Evolutionary conservation across 2,113 vertebrate species (phyloP).

Genomic region (Callionymus lyra): DNA sequence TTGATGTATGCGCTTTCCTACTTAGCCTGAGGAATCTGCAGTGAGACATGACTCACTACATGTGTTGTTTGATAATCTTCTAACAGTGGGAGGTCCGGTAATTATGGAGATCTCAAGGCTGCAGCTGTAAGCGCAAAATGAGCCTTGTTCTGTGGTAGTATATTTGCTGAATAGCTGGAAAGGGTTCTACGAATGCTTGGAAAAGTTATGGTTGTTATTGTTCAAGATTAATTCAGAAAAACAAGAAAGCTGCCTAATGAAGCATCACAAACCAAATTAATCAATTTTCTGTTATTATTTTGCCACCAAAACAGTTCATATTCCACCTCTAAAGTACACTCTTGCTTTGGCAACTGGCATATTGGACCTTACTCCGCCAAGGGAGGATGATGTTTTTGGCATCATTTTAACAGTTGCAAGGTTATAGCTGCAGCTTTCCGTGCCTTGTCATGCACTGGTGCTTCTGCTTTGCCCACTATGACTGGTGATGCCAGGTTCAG

Average conservation of each 20-base stretch:
- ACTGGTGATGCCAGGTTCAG: conserved; percentile 48
- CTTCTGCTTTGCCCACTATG: conserved; percentile 15
- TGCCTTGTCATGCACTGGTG: conserved; percentile 50
- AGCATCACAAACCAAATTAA: not conserved
- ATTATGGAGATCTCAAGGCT: conserved; percentile 63
- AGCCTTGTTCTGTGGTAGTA: conserved; percentile 20
- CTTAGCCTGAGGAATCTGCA: conserved; percentile 53
- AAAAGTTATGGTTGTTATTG: not conserved
- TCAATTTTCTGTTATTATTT: conserved; percentile 26
- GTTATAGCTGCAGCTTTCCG: conserved; percentile 63
- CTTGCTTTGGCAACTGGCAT: conserved; percentile 45
- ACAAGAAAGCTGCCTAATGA: not conserved
- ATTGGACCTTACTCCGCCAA: conserved; percentile 35
- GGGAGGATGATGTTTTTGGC: conserved; percentile 52
- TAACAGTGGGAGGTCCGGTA: conserved; percentile 57
- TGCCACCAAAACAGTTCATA: conserved; percentile 40
- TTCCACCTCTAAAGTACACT: too few relatives aligned
- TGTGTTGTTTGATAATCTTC: conserved; percentile 63
- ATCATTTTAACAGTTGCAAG: conserved; percentile 48
- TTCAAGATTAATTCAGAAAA: not conserved
- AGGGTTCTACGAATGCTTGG: not conserved
- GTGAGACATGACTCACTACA: conserved; percentile 58
- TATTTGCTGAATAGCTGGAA: conserved; percentile 14
- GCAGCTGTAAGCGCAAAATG: conserved; percentile 39
- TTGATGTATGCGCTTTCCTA: conserved; percentile 58